Base-by-base conservation (phyloP, 2,888 invertebrate species). In the Chydorus sphaericus region DNA sequence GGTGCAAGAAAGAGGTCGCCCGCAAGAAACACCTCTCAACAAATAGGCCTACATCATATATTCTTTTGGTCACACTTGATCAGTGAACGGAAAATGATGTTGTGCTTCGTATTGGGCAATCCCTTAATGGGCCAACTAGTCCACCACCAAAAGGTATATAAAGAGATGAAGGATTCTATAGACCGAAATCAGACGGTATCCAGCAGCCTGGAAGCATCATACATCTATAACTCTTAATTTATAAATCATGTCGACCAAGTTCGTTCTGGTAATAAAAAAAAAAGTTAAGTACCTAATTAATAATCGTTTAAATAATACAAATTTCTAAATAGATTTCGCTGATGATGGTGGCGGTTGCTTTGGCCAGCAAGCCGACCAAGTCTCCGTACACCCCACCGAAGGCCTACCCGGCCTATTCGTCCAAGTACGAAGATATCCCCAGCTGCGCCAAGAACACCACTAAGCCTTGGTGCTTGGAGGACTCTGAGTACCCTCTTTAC, bases 401-500 rank as follows among this genome's bases (percentile, higher is more conserved):
- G n/a, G 44, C 16, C 8, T 44, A 44, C 14, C 44, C 44, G 1
- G 23, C 26, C 4, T n/a, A n/a, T n/a, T n/a, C n/a, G n/a, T 28
- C 44, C 20, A 44, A 44, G 26, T 44, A 57, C 48, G 54, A 54
- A 6, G 57, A 57, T 11, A 33, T 48, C 20, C 57, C 57, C 11
- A 8, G 29, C 1, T 57, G 57, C 37, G 39, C 60, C 55, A 56
- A 60, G 54, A 60, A 60, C 59, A 57, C 59, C 20, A 59, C 61
- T 18, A 59, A 59, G 31, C 36, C 54, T 16, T 60, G 58, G 56
- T 56, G 58, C 44, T 30, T 61, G 10, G 20, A 37, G 16, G 60
- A 61, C 38, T 31, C 36, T 7, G 61, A 61, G 23, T 61, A 61
- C 44, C 61, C 61, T n/a, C 29, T 50, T 8, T 52, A 57, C 48